Base-by-base conservation (phyloP, 1,140 invertebrate species). In the Carposina sasakii region DNA sequence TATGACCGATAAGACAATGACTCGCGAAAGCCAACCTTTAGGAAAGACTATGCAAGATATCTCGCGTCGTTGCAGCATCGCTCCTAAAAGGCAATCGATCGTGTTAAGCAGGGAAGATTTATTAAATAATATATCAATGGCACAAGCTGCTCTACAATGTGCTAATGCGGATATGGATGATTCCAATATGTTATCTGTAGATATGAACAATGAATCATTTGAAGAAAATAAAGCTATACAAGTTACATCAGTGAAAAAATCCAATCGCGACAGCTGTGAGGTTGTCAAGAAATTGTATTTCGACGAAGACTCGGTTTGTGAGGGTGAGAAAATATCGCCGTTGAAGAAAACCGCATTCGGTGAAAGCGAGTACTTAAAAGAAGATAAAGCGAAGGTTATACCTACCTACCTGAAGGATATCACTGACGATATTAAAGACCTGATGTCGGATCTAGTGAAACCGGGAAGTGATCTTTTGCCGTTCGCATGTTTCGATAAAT, bases 361-460 rank as follows among this genome's bases (percentile, higher is more conserved):
- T 4, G 76, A 81, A 44, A 67, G 63, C 2, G 51, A 70, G 4
- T 67, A 65, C 30, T 58, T 63, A 45, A 67, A 50, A 10, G 71
- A 74, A 3, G 0, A 9, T 8, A 40, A 73, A 50, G 55, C 57
- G 0, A 70, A 71, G 56, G 79, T 77, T 12, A 81, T 81, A 19
- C 75, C 79, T 0, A 55, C 54, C 1, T 74, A 67, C 37, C 53
- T 77, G 12, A 70, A 67, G 51, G 72, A 75, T 17, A 68, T 79
- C 0, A 66, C 74, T 0, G 74, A 76, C 34, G 63, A 55, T 5
- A 59, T 83, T 3, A 79, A 83, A 49, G 60, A 63, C n/a, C 51
- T 81, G 1, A 79, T 83, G 72, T 46, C 45, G 3, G 76, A 81
- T 59, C 55, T 81, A 3, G 71, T 79, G 0, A 79, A 83, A 43